A percentile compares a stretch with the other conserved stretches of the same genome.
Conservation (phyloP, 2,797 vertebrate species). For the Avahi laniger region DNA sequence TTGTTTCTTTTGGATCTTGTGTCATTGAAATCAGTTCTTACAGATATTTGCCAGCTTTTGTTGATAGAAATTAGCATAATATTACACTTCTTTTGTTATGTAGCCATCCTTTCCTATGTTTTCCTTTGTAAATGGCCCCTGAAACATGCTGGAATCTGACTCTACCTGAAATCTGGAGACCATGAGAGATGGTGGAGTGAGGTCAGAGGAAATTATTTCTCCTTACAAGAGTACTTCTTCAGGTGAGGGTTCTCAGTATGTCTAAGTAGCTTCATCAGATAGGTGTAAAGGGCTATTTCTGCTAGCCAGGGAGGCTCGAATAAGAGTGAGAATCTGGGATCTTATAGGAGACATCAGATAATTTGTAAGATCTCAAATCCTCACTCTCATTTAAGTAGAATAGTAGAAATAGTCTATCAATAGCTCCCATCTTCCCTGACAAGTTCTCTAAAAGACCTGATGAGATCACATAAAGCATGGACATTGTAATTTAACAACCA, state of each 20-base stretch:
- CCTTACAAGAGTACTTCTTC: background rate
- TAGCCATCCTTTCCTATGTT: background rate
- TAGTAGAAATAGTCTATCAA: background rate
- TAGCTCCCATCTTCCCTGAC: background rate
- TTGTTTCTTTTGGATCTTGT: background rate
- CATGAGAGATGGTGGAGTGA: background rate
- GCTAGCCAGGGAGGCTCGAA: background rate
- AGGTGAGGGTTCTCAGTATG: background rate
- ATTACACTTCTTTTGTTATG: background rate
- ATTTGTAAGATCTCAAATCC: background rate
- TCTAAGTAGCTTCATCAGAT: background rate
- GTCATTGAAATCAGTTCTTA: constrained; percentile 10
- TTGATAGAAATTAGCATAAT: background rate
- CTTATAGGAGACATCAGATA: background rate
- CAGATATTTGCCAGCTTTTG: background rate
- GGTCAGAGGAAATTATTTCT: background rate
- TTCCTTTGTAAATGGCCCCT: background rate
- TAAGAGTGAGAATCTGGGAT: background rate
- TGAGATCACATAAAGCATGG: background rate
- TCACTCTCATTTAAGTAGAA: background rate
- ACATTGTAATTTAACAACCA: background rate
- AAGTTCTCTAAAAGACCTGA: background rate
- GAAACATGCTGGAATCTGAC: background rate
- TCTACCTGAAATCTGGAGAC: background rate
- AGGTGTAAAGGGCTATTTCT: background rate